phyloP scores from a whole-genome alignment of 2,888 invertebrate species.

The Zele albiditarsus region DNA sequence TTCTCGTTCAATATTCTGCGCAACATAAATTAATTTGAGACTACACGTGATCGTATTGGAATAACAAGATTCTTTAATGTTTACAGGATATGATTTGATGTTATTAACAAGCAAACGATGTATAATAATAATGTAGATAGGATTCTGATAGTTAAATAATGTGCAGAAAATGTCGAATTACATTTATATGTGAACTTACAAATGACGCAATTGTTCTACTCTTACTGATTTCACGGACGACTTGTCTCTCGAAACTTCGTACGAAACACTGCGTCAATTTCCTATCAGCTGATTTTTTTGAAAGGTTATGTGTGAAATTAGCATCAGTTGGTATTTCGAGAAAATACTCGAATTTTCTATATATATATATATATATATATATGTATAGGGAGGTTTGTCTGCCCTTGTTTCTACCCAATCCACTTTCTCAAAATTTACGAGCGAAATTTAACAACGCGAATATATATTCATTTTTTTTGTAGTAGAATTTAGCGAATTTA shows the following conservation, averaged over 20 bases:
- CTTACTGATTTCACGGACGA: background rate
- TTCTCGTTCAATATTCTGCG: constrained; percentile 18
- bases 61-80: background rate
- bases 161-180: background rate
- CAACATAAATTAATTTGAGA: constrained; percentile 4
- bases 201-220: constrained; percentile 59
- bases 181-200: constrained; percentile 56
- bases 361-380: no score
- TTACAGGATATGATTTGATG: background rate
- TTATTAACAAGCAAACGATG: background rate
- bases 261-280: background rate
- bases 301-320: background rate
- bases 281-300: background rate
- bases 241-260: constrained; percentile 11
- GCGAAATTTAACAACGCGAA: no score
- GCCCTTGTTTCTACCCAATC: no score
- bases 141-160: background rate
- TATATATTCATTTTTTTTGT: no score
- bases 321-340: background rate
- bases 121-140: background rate
- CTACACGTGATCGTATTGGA: background rate
- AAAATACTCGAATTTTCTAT: background rate
- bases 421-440: no score
- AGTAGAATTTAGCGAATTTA: no score
- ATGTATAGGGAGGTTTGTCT: no score